phyloP scores from a whole-genome alignment of 2,888 invertebrate genomes.

The Nebria brevicollis region DNA sequence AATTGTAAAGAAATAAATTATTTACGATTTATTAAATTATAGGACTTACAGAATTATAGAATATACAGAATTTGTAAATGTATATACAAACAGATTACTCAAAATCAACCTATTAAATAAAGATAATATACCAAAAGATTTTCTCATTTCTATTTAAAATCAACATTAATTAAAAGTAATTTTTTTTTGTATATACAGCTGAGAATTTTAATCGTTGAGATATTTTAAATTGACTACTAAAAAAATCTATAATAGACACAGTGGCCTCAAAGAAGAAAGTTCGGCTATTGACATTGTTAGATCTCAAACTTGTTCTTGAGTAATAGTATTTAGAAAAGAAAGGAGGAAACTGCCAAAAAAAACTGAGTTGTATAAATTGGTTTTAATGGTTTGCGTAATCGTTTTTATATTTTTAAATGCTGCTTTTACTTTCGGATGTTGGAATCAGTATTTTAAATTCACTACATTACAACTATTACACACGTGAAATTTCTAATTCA shows the following conservation, averaged over 20 bases:
- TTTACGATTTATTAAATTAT: too few relatives aligned
- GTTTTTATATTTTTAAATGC: neutral
- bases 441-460: neutral
- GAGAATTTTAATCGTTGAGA: neutral
- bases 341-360: slow-evolving; percentile 25
- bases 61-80: too few relatives aligned
- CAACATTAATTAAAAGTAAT: too few relatives aligned
- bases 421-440: neutral
- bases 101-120: too few relatives aligned
- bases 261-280: neutral
- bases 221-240: neutral
- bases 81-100: too few relatives aligned
- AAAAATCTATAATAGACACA: neutral
- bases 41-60: too few relatives aligned
- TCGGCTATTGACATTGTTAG: neutral
- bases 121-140: too few relatives aligned
- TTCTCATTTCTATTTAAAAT: too few relatives aligned
- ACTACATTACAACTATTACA: neutral
- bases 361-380: neutral
- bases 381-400: slow-evolving; percentile 7
- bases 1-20: too few relatives aligned
- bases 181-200: too few relatives aligned
- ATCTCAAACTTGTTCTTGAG: slow-evolving; percentile 1
- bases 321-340: slow-evolving; percentile 11
- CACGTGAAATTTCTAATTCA: neutral